Conservation (phyloP, 2,797 vertebrate species). For the Tapera naevia region DNA sequence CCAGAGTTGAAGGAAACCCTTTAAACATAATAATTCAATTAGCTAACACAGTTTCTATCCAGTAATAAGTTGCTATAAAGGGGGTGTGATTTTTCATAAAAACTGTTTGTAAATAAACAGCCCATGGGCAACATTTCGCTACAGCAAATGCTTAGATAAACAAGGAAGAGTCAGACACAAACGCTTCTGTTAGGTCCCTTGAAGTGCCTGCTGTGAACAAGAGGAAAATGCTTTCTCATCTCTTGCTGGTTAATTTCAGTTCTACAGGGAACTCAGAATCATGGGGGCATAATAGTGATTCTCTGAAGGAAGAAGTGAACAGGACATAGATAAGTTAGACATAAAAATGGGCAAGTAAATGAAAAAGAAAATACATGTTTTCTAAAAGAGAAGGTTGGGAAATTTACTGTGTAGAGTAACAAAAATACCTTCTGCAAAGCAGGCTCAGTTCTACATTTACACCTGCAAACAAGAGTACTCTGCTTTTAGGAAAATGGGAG, state of each 20-base stretch:
- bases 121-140: neutral
- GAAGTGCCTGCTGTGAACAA: neutral
- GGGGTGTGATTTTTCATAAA: neutral
- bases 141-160: neutral
- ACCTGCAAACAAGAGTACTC: neutral
- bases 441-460: neutral
- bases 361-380: neutral
- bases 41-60: neutral
- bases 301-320: neutral
- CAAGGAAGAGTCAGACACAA: neutral
- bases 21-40: neutral
- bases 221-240: neutral
- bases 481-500: neutral
- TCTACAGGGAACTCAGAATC: neutral
- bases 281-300: neutral
- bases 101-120: neutral
- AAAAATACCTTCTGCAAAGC: neutral
- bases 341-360: neutral
- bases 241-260: neutral
- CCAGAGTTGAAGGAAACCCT: neutral
- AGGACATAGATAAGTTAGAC: neutral
- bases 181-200: fast-evolving
- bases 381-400: neutral
- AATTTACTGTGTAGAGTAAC: neutral
- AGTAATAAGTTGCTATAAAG: neutral